Base-by-base conservation (phyloP, 2,888 invertebrate species). In the Nemotelus nigrinus region DNA sequence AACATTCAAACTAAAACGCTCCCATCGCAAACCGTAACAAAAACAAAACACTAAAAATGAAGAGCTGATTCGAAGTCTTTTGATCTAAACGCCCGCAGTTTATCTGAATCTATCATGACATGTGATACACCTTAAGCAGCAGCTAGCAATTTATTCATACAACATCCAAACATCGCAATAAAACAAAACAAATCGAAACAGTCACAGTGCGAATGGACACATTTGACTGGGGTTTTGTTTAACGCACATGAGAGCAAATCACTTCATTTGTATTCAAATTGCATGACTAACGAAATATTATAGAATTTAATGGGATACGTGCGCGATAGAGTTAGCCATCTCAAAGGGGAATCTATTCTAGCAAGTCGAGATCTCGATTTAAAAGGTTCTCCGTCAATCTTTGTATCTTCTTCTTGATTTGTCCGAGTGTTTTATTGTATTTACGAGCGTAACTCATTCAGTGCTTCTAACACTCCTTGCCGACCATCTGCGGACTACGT, bases 201-300 rank as follows among this genome's bases (percentile, higher is more conserved):
- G n/a, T 25, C 57, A 41, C 63, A 63, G 41, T 43, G 44, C 25
- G n/a, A 48, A 67, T 6, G 50, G 43, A 64, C 64, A 3, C 10
- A 3, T 64, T 4, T n/a, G 5, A 44, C 45, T 44, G 43, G 8
- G 6, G 45, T 65, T 43, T 68, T 50, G 48, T 50, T 68, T 68
- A 48, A 25, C 47, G 44, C 57, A 57, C 63, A 25, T 41, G n/a
- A 7, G 48, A n/a, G 63, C 63, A 74, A 74, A 74, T 74, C 74
- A 60, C 74, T 63, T 74, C 60, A 74, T 74, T 74, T 74, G 74
- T 74, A 74, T 74, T 74, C 74, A 74, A 74, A 58, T 72, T n/a
- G 74, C 74, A 74, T 63, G 74, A 74, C 63, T 50, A 25, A 74
- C 63, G 41, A 74, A 74, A 60, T 25, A 25, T 74, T 74, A 74